These are phyloP conservation scores for Ormia ochracea DNA, from an alignment of 2,888 invertebrate species.

Conservation along the genomic window DNA sequence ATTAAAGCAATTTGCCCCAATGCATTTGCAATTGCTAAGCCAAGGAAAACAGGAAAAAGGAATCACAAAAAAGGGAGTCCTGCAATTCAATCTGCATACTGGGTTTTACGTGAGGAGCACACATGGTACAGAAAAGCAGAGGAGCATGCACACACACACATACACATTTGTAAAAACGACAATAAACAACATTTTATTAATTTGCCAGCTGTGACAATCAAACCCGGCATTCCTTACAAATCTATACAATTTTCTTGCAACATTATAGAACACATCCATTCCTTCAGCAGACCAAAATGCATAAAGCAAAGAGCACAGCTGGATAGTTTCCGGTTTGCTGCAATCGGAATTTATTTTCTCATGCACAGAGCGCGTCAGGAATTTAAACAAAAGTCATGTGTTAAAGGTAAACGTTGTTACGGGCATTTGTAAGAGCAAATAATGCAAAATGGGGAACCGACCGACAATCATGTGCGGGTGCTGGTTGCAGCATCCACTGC, in stretches of 20 bases:
- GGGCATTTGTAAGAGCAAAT: constrained; percentile 13
- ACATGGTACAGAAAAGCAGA: not conserved
- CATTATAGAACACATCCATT: not conserved
- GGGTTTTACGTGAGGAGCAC: not conserved
- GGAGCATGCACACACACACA: not conserved
- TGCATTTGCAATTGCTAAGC: constrained; percentile 37
- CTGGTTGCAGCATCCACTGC: constrained; percentile 21
- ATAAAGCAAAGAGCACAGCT: constrained; percentile 24
- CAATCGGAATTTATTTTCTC: not conserved
- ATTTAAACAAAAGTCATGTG: constrained; percentile 5
- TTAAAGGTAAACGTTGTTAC: constrained; percentile 25
- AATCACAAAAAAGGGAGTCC: not conserved
- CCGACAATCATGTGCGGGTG: constrained; percentile 7
- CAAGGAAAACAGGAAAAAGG: too few relatives aligned
- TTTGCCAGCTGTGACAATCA: constrained; percentile 42
- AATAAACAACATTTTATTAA: constrained; percentile 51
- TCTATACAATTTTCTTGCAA: not conserved
- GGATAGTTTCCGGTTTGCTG: constrained; percentile 37
- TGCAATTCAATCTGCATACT: not conserved
- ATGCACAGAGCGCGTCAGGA: not conserved
- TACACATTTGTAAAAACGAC: constrained; percentile 10
- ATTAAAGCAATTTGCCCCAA: constrained; percentile 62
- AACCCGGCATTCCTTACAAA: constrained; percentile 8
- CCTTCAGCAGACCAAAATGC: not conserved
- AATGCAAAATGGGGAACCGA: not conserved